These are phyloP conservation scores for Redunca redunca DNA, from an alignment of 2,113 vertebrate species.

Conservation along the genomic window DNA sequence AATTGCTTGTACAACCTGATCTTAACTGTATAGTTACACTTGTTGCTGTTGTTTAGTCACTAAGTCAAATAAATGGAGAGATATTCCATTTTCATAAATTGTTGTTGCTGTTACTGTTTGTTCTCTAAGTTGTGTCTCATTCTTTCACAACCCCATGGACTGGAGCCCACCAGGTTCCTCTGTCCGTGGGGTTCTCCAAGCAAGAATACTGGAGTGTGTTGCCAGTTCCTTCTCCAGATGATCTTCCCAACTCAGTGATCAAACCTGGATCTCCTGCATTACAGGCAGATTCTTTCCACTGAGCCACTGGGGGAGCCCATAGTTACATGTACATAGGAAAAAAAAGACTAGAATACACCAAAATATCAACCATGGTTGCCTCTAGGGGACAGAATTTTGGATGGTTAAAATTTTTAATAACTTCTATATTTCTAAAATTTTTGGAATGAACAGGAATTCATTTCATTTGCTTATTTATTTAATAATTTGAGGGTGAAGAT, in stretches of 20 bases:
- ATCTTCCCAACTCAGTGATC: background rate
- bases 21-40: background rate
- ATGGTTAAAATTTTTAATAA: slow-evolving; percentile 1
- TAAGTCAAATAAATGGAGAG: background rate
- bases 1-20: background rate
- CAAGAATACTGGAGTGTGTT: background rate
- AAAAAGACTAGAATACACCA: background rate
- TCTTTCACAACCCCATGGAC: background rate
- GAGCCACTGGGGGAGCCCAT: background rate
- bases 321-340: background rate
- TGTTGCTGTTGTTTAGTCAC: background rate
- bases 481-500: background rate
- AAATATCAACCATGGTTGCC: slow-evolving; percentile 7
- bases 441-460: background rate
- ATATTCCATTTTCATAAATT: background rate
- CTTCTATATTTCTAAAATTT: background rate
- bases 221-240: background rate
- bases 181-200: background rate
- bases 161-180: background rate
- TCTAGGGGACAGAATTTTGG: background rate
- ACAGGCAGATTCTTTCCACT: background rate
- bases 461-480: slow-evolving; percentile 49
- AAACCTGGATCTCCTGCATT: background rate
- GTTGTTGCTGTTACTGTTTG: background rate
- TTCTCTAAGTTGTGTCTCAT: background rate